Base-by-base conservation (phyloP, 2,113 vertebrate species). In the Anolis carolinensis region DNA sequence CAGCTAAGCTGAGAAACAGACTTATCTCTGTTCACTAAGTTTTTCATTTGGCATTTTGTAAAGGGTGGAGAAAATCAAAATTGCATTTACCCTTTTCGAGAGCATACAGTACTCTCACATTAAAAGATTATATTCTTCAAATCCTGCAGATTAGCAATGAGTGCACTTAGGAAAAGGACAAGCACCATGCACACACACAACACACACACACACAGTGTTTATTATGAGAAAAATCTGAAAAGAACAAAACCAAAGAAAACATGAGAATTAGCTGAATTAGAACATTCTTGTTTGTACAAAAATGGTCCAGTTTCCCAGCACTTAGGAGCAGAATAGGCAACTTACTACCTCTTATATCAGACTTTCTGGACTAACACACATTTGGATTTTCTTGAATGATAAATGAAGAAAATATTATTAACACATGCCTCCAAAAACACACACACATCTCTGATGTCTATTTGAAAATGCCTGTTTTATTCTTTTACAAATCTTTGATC, bases 81-180 rank as follows among this genome's bases (percentile, higher is more conserved):
- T 85, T 87, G 87, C 34, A 82, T 59, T 90, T 79, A 87, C 20
- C 30, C 85, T 83, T 89, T 88, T 85, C 89, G 87, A 88, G 87
- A 90, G 85, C 23, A 85, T 87, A 90, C 83, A 84, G 87, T 82
- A 11, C 82, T 74, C 87, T 79, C 74, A 89, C 14, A 82, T 72
- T 90, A 93, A 83, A 88, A 83, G 87, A 91, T 91, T 92, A 94
- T 91, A 94, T 93, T 88, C 87, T 90, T 88, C 87, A 91, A 93
- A 80, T 92, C 25, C 89, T 84, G 79, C 75, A 79, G 84, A 65
- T 68, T 88, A 55, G 73, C 50, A 79, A 71, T 63, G 87, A 77
- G 32, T 90, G 88, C 25, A 32, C 81, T 87, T 88, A 84, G 72
- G 3, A 85, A 90, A 84, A 90, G 72, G 84, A 77, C 2, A 90